Percentiles rank a stretch among this genome's conserved stretches.
Conservation (phyloP, 2,888 invertebrate species). For the Chloroclysta siterata region DNA sequence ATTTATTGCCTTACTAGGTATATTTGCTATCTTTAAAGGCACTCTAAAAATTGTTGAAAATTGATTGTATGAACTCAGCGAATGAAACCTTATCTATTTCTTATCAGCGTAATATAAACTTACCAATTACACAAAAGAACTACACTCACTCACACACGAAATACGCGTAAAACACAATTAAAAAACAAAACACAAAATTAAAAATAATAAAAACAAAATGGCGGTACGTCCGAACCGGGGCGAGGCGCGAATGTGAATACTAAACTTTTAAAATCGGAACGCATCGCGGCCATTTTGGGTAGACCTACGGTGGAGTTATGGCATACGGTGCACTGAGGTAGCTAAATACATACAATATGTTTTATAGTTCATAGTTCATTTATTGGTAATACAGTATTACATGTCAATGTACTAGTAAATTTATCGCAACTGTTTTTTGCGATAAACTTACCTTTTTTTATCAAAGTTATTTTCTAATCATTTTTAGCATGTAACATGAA, state of each 20-base stretch:
- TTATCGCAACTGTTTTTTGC: too few species aligned
- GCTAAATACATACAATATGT: neutral
- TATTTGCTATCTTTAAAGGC: neutral
- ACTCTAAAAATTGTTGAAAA: neutral
- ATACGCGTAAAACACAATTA: constrained; percentile 16
- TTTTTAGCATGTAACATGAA: too few species aligned
- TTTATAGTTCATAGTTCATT: too few species aligned
- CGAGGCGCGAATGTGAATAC: constrained; percentile 73
- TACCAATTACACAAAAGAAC: constrained; percentile 25
- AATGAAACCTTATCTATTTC: neutral
- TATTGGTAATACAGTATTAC: too few species aligned
- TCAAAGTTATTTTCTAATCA: too few species aligned
- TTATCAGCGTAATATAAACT: constrained; percentile 3
- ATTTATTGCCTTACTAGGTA: neutral
- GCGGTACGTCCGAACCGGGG: constrained; percentile 53
- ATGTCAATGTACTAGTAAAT: too few species aligned
- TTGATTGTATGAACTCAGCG: neutral
- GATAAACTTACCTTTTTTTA: too few species aligned
- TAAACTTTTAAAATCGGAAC: constrained; percentile 72
- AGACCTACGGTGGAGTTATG: constrained; percentile 33
- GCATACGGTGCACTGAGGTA: neutral
- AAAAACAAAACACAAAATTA: constrained; percentile 36
- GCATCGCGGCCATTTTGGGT: constrained; percentile 48
- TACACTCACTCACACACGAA: constrained; percentile 17
- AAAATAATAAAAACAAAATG: constrained; percentile 58